Evolutionary conservation across 2,797 vertebrate species (phyloP).

Genomic region (Brotula barbata): DNA sequence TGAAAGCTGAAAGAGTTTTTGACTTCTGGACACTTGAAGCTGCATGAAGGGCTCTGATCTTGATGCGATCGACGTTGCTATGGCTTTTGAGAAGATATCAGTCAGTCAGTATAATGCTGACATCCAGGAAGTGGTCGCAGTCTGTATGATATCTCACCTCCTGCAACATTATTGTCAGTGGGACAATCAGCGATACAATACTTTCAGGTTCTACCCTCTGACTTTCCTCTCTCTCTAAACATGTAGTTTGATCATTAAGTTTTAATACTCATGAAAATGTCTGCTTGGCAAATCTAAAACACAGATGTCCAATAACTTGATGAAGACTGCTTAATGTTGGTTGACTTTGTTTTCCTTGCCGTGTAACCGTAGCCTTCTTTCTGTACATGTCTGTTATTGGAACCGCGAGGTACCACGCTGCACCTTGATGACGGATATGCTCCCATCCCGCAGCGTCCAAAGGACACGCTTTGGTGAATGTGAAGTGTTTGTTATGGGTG

Average conservation of each 20-base stretch:
- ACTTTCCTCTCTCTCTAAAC: conserved; percentile 14
- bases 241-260: conserved; percentile 31
- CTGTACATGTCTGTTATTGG: conserved; percentile 34
- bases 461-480: conserved; percentile 19
- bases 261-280: conserved; percentile 49
- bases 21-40: too few relatives aligned
- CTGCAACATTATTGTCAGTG: conserved; percentile 43
- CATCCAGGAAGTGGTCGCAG: too few relatives aligned
- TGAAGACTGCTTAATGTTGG: conserved; percentile 29
- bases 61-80: too few relatives aligned
- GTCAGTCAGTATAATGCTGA: too few relatives aligned
- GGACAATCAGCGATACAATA: conserved; percentile 21
- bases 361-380: conserved; percentile 12
- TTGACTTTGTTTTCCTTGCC: conserved; percentile 36
- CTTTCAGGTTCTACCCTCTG: conserved; percentile 8
- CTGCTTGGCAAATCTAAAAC: conserved; percentile 37
- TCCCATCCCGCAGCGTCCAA: neutral
- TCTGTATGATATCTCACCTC: too few relatives aligned
- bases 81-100: too few relatives aligned
- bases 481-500: conserved; percentile 16
- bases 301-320: conserved; percentile 36
- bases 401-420: conserved; percentile 3
- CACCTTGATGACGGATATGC: neutral
- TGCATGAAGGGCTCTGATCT: too few relatives aligned
- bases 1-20: too few relatives aligned